Percentiles rank a stretch among this genome's conserved stretches.
phyloP scores from a whole-genome alignment of 2,113 vertebrate species.

The Lathamus discolor region DNA sequence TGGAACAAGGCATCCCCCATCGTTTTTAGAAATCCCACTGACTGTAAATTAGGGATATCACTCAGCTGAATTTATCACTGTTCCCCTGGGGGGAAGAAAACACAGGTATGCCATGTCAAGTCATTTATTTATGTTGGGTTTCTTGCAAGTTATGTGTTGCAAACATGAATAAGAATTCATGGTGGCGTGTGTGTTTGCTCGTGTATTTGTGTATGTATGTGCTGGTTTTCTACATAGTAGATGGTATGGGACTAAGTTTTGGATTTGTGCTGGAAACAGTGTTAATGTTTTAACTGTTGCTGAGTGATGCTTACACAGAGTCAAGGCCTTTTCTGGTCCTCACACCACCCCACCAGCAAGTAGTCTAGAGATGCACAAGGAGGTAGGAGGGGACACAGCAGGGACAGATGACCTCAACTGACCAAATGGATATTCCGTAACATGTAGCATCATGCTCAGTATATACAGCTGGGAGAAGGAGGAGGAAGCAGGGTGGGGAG shows the following conservation, averaged over 20 bases:
- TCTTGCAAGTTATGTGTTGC: background rate
- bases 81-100: background rate
- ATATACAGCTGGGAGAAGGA: background rate
- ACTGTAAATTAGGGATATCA: background rate
- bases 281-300: background rate
- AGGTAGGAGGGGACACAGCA: background rate
- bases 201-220: fast-evolving
- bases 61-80: background rate
- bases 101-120: too few species aligned
- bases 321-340: background rate
- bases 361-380: background rate
- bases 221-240: background rate
- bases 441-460: background rate
- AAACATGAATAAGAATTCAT: background rate
- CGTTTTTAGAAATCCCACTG: background rate
- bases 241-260: background rate
- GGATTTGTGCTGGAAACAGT: background rate
- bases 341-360: too few species aligned
- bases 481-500: background rate
- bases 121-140: background rate
- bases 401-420: background rate
- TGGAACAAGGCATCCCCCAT: background rate
- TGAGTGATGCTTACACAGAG: background rate
- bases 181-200: background rate
- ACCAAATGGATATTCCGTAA: background rate